Conservation (phyloP, 2,888 invertebrate genomes). For the Stenolophus ochropezus region DNA sequence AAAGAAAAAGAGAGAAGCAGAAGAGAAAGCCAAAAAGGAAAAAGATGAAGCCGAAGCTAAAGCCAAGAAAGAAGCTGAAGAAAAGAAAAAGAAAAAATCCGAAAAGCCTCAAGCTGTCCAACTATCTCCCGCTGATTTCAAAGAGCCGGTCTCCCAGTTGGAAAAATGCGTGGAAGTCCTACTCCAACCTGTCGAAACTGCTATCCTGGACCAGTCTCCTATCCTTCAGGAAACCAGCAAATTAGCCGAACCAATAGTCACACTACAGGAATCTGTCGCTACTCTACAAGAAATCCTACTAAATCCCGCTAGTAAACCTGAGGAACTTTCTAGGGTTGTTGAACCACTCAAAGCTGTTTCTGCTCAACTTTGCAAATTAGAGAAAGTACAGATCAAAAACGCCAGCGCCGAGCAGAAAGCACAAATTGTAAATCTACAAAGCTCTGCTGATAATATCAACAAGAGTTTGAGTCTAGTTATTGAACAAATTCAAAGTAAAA, state of each 20-base stretch:
- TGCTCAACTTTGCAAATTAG: slow-evolving; percentile 48
- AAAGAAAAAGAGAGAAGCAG: no score
- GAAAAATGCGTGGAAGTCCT: slow-evolving; percentile 31
- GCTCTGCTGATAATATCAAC: background rate
- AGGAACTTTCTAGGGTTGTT: background rate
- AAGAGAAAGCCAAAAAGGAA: slow-evolving; percentile 56
- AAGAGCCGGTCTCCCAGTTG: slow-evolving; percentile 60
- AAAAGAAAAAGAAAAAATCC: background rate
- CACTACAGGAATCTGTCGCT: slow-evolving; percentile 58
- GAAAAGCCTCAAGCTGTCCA: slow-evolving; percentile 36
- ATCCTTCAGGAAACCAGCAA: slow-evolving; percentile 50
- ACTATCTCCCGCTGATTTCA: background rate
- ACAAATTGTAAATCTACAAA: slow-evolving; percentile 1
- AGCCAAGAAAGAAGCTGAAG: background rate
- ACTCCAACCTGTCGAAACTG: slow-evolving; percentile 15
- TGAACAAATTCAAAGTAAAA: slow-evolving; percentile 9
- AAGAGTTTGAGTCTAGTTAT: slow-evolving; percentile 35
- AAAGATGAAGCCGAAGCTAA: background rate
- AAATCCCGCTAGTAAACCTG: background rate
- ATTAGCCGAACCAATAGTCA: slow-evolving; percentile 52
- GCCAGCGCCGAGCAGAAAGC: slow-evolving; percentile 57
- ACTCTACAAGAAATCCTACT: slow-evolving; percentile 6
- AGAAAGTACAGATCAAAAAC: background rate
- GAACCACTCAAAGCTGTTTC: slow-evolving; percentile 60
- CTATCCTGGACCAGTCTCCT: background rate